phyloP scores from a whole-genome alignment of 2,888 invertebrate genomes.

The Deilephila porcellus region DNA sequence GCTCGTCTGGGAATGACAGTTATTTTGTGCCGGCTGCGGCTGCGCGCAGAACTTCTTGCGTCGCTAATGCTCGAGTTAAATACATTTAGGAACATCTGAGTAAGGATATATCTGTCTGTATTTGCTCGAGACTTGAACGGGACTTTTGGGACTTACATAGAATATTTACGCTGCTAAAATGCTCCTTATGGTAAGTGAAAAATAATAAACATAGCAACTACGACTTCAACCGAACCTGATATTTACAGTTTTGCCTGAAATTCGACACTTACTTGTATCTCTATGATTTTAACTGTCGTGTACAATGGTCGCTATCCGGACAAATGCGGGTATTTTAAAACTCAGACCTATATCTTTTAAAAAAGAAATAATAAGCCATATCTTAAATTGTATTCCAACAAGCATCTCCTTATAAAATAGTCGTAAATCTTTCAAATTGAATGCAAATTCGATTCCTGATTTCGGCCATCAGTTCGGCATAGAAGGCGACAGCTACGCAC shows the following conservation, averaged over 20 bases:
- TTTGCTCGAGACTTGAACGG: too few species aligned
- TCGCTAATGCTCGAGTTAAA: constrained; percentile 10
- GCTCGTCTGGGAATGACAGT: constrained; percentile 24
- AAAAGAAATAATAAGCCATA: background rate
- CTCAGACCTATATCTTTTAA: background rate
- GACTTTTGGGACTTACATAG: too few species aligned
- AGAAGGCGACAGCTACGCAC: background rate
- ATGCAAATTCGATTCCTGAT: constrained; percentile 12
- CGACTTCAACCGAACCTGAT: too few species aligned
- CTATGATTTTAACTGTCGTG: too few species aligned
- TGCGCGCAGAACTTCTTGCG: background rate
- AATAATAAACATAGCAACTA: too few species aligned
- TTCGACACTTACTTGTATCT: too few species aligned
- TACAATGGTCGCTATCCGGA: too few species aligned
- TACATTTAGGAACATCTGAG: background rate
- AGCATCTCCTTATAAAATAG: background rate
- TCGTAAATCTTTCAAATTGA: background rate
- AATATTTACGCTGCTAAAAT: too few species aligned
- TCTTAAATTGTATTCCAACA: background rate
- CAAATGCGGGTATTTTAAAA: background rate
- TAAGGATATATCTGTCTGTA: too few species aligned
- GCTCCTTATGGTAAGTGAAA: too few species aligned
- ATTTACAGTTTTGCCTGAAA: too few species aligned
- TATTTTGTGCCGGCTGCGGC: constrained; percentile 13
- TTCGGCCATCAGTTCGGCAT: constrained; percentile 2